A percentile compares a stretch with the other conserved stretches of the same genome.
These are phyloP conservation scores for Orchestes rusci DNA, from an alignment of 2,888 invertebrate species.

Conservation along the genomic window DNA sequence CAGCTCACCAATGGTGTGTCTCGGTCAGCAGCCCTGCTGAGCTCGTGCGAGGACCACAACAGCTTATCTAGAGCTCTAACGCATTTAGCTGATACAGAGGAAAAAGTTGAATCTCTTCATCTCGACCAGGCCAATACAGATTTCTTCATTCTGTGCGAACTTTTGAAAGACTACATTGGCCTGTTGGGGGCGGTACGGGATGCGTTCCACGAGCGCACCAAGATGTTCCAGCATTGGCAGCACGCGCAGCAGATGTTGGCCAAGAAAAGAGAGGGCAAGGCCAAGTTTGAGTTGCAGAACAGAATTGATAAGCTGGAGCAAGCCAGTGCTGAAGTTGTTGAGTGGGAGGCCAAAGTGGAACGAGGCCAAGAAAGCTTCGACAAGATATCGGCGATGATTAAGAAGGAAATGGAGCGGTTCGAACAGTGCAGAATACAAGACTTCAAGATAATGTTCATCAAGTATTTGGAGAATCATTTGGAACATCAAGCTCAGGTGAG, in stretches of 20 bases:
- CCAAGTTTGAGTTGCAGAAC: slow-evolving; percentile 83
- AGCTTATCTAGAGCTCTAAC: slow-evolving; percentile 84
- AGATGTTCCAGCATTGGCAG: slow-evolving; percentile 95
- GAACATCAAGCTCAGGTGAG: slow-evolving; percentile 87
- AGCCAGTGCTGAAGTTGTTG: slow-evolving; percentile 84
- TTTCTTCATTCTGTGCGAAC: slow-evolving; percentile 87
- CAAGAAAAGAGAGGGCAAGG: slow-evolving; percentile 90
- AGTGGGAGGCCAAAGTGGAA: slow-evolving; percentile 97
- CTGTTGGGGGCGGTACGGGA: slow-evolving; percentile 88
- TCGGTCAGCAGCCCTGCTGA: slow-evolving; percentile 82
- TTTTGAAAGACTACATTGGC: slow-evolving; percentile 89
- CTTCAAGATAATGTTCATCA: slow-evolving; percentile 81
- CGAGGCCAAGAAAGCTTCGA: slow-evolving; percentile 95
- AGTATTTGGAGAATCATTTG: slow-evolving; percentile 90
- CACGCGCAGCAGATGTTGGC: slow-evolving; percentile 91
- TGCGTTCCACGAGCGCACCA: slow-evolving; percentile 65
- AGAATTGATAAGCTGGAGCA: slow-evolving; percentile 85
- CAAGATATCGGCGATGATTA: slow-evolving; percentile 87
- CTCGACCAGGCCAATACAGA: slow-evolving; percentile 92
- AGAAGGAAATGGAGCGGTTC: slow-evolving; percentile 88
- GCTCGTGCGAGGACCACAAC: slow-evolving; percentile 89
- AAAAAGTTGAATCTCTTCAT: slow-evolving; percentile 78
- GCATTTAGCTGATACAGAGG: slow-evolving; percentile 82
- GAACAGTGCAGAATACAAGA: slow-evolving; percentile 83
- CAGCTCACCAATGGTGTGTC: slow-evolving; percentile 74